Evolutionary conservation across 2,797 vertebrate genomes (phyloP), one percentile per base, ranked within the genome.

Genomic region (Tympanoctomys barrerae): DNA sequence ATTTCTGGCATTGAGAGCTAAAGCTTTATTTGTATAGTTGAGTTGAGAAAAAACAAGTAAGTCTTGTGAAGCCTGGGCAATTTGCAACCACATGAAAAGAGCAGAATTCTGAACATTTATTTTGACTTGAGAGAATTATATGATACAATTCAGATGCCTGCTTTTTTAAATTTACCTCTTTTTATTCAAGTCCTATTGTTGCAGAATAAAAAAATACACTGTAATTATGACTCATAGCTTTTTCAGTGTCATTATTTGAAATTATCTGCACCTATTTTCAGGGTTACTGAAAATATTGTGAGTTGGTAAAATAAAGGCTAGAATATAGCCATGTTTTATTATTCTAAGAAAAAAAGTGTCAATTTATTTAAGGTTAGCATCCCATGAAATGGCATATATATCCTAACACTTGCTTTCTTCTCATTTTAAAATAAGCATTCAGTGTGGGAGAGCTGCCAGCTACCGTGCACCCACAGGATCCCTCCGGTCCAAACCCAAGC

Each of bases 1-100:
- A 70, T 94, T 96, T 95, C 68, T 36, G 89, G 0, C 19, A 19
- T 2, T 80, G n/a, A 84, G 86, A 96, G 33, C 26, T 39, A 70
- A 36, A 85, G 24, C 90, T 96, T 66, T 81, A 92, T 94, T 96
- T 94, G 10, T 87, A 64, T 54, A 39, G n/a, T 70, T 92, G 62
- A 73, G 12, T 95, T 95, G 33, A 87, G 8, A 4, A 59, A 90
- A 91, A 94, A 81, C 1, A 92, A 92, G 49, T 86, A 88, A 62
- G 33, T 91, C 39, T 46, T 93, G 4, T 87, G 64, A 89, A 89
- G 13, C n/a, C 13, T 52, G 46, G 46, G 90, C 10, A 85, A 36
- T 92, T 90, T 83, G 7, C 61, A 59, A 57, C 13, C 62, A 26
- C 31, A 28, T 70, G 8, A 26, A n/a, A 89, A 89, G 68, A 82